These are phyloP conservation scores for Thyatira batis DNA, from an alignment of 2,888 invertebrate genomes.

Conservation along the genomic window DNA sequence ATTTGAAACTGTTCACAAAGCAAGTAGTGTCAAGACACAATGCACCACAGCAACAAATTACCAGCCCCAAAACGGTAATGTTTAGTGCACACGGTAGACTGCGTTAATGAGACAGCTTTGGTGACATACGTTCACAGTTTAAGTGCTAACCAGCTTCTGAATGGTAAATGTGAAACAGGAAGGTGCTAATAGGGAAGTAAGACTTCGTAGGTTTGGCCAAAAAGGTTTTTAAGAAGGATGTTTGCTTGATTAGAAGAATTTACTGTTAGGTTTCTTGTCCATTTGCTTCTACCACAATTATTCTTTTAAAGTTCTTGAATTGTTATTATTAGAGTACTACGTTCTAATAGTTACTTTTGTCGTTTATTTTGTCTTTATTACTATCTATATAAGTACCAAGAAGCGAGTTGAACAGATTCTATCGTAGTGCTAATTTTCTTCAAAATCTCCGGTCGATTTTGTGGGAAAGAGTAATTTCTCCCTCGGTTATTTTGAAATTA, in stretches of 20 bases:
- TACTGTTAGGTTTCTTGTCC: no score
- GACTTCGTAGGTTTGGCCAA: background rate
- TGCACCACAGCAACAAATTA: slow-evolving; percentile 24
- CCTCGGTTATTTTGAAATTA: no score
- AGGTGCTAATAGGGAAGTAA: background rate
- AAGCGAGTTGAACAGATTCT: no score
- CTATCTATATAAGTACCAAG: no score
- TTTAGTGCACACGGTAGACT: slow-evolving; percentile 17
- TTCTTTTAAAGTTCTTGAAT: no score
- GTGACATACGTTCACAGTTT: slow-evolving; percentile 17
- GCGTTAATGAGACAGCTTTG: slow-evolving; percentile 19
- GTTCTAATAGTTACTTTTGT: no score
- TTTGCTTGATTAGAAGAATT: background rate
- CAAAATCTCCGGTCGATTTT: no score
- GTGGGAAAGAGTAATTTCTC: no score
- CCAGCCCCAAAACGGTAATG: slow-evolving; percentile 17
- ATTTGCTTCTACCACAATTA: no score
- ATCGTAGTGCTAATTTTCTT: no score
- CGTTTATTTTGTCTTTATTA: no score
- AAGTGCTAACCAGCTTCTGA: background rate
- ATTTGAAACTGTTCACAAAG: background rate
- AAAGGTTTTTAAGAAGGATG: background rate
- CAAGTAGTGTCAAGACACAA: slow-evolving; percentile 16
- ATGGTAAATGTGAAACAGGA: slow-evolving; percentile 2
- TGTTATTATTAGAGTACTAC: no score